Percentiles rank a stretch among this genome's conserved stretches.
These are phyloP conservation scores for Pimpla rufipes DNA, from an alignment of 2,888 invertebrate species.

Conservation along the genomic window DNA sequence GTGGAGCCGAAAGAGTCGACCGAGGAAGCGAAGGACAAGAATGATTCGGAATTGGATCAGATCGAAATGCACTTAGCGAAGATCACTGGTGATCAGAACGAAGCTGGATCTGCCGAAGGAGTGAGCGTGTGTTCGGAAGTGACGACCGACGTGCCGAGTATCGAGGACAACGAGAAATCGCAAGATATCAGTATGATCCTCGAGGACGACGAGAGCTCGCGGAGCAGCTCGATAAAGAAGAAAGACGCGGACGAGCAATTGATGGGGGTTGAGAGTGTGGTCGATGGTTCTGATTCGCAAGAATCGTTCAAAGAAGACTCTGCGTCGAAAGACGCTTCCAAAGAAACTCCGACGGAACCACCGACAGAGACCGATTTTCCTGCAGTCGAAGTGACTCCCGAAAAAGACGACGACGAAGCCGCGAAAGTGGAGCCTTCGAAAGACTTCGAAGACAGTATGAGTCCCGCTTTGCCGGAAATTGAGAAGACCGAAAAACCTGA, in stretches of 20 bases:
- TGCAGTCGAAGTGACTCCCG: conserved; percentile 39
- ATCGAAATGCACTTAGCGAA: conserved; percentile 78
- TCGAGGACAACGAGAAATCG: conserved; percentile 79
- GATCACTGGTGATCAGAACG: conserved; percentile 79
- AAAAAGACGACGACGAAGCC: conserved; percentile 63
- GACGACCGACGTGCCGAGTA: conserved; percentile 73
- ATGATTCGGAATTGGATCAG: conserved; percentile 72
- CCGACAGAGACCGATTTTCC: conserved; percentile 37
- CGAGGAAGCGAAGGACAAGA: conserved; percentile 49
- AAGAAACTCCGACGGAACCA: conserved; percentile 64
- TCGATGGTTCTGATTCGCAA: conserved; percentile 72
- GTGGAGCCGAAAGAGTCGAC: conserved; percentile 43
- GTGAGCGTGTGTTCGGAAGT: conserved; percentile 76
- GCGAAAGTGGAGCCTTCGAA: conserved; percentile 45
- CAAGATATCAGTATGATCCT: conserved; percentile 79
- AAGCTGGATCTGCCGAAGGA: conserved; percentile 73
- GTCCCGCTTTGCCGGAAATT: conserved; percentile 6
- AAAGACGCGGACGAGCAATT: conserved; percentile 74
- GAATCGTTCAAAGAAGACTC: conserved; percentile 75
- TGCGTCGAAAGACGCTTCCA: conserved; percentile 60
- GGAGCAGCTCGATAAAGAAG: conserved; percentile 72
- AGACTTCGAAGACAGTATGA: conserved; percentile 47
- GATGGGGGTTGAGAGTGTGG: conserved; percentile 71
- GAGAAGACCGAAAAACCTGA: conserved; percentile 69
- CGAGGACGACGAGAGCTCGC: conserved; percentile 77